Evolutionary conservation across 2,888 invertebrate genomes (phyloP).

Genomic region (Lordiphosa fenestrarum): DNA sequence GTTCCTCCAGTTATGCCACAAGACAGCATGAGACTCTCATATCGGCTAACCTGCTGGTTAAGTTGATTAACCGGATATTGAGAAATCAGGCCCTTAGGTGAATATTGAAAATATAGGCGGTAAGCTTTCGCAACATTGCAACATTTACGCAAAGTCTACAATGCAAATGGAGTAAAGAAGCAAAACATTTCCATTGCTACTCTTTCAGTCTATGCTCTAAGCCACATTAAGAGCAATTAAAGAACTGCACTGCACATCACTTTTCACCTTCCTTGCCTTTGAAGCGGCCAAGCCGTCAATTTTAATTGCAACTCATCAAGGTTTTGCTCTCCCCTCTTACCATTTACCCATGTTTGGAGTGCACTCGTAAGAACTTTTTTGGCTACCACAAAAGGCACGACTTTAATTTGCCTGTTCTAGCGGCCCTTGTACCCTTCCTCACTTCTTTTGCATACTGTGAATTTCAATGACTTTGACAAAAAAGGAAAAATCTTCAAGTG

Average conservation of each 20-base stretch:
- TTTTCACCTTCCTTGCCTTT: background rate
- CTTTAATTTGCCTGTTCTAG: slow-evolving; percentile 40
- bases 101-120: too few species aligned
- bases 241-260: background rate
- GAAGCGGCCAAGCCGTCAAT: slow-evolving; percentile 6
- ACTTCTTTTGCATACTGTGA: slow-evolving; percentile 57
- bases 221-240: background rate
- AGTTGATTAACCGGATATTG: too few species aligned
- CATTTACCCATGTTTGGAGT: slow-evolving; percentile 4
- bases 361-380: slow-evolving; percentile 9
- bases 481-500: slow-evolving; percentile 39
- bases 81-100: too few species aligned
- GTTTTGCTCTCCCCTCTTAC: background rate
- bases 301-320: slow-evolving; percentile 18
- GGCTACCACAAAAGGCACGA: slow-evolving; percentile 35
- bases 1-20: too few species aligned
- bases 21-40: too few species aligned
- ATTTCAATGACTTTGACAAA: slow-evolving; percentile 66
- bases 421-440: background rate
- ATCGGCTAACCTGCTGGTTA: too few species aligned
- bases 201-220: background rate
- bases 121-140: too few species aligned
- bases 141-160: too few species aligned
- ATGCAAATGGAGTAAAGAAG: too few species aligned
- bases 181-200: background rate